phyloP scores from a whole-genome alignment of 2,113 vertebrate genomes.

The Melanocharis versteri region DNA sequence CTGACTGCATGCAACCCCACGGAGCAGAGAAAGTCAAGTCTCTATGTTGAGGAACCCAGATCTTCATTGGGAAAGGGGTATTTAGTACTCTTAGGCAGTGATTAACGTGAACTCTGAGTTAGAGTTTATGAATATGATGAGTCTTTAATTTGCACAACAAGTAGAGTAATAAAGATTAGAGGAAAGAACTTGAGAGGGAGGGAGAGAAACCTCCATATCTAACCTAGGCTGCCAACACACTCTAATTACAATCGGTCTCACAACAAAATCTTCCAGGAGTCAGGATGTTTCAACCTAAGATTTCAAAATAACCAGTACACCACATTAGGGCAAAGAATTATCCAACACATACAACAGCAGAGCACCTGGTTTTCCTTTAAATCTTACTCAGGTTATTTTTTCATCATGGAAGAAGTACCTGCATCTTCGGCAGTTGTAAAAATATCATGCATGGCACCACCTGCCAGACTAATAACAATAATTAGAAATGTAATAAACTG shows the following conservation, averaged over 20 bases:
- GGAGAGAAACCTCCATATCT: neutral
- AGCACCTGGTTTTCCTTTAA: neutral
- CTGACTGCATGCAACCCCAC: neutral
- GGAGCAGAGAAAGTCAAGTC: neutral
- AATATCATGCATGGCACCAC: constrained; percentile 46
- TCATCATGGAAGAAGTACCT: constrained; percentile 28
- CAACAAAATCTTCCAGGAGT: neutral
- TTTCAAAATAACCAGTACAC: neutral
- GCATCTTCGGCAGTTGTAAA: constrained; percentile 37
- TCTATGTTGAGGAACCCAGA: neutral
- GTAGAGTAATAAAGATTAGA: neutral
- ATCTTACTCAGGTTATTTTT: neutral
- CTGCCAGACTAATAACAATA: constrained; percentile 71
- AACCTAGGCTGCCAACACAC: neutral
- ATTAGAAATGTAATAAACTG: constrained; percentile 75
- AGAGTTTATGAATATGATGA: neutral
- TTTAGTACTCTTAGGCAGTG: neutral
- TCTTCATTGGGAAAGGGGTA: neutral
- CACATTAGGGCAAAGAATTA: neutral
- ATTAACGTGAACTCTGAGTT: neutral
- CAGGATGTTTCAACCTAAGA: neutral
- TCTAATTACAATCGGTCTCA: neutral
- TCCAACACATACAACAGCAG: neutral
- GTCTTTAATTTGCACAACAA: constrained; percentile 34
- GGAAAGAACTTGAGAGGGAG: neutral